Evolutionary conservation across 2,113 vertebrate species (phyloP), one percentile per base, ranked within the genome.

Genomic region (Zonotrichia leucophrys): DNA sequence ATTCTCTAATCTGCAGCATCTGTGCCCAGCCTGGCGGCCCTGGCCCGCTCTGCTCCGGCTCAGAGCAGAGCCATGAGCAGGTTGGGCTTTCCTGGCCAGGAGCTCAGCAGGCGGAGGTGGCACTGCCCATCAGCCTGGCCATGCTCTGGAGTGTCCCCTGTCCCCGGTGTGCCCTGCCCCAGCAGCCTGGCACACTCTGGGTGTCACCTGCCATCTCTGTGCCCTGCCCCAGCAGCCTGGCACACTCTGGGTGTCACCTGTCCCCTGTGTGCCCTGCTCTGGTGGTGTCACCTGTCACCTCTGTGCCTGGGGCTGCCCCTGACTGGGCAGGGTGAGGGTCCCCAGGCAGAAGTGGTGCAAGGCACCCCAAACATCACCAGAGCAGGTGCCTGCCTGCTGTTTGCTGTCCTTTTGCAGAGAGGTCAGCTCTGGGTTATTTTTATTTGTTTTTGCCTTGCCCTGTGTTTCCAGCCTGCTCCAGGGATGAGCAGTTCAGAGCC

Each of bases 1-100:
- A 1, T 62, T 80, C 44, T 58, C 77, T 94, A 94, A 96, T 94
- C 84, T 58, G 83, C 87, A 96, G 97, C 97, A 95, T 94, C 96
- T 94, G 95, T 92, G 93, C 93, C 96, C 94, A 41, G 95, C 94
- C 90, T 88, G 52, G 52, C 52, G 17, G 52, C 16, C 52, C 52
- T 20, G 52, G 52, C 52, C 30, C 11, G 30, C 52, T 31, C 52
- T 53, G 31, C 53, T 30, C 2, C 31, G 4, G 84, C 89, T 94
- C 41, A 16, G 41, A 41, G 41, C 41, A 41, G 13, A 41, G 14
- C 41, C 90, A 84, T 19, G 17, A 88, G 68, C 15, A 16, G 63
- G 70, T 30, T 12, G 19, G 31, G 69, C 55, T 16, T 1, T 24
- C 5, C 59, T 2, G 0, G 25, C 35, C 2, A 0, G 35, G 62